Conservation (phyloP, 2,888 invertebrate genomes). For the Eilema sororculum region DNA sequence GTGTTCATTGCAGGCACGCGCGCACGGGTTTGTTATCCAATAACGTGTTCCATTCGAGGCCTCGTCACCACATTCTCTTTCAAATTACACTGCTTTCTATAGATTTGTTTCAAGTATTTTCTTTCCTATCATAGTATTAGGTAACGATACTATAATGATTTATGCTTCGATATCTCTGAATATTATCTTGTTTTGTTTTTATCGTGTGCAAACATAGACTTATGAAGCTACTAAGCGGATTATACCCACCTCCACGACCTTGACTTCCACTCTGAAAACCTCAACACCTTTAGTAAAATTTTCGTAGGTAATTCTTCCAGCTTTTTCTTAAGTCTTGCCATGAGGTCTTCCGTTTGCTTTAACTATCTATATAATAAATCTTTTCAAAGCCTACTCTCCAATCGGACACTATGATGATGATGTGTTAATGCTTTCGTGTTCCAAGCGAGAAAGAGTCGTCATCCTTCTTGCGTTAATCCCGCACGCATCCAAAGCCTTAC, state of each 20-base stretch:
- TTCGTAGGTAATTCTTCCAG: constrained; percentile 4
- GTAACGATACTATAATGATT: neutral
- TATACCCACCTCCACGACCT: neutral
- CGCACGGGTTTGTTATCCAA: no score
- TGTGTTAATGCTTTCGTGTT: no score
- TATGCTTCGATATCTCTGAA: neutral
- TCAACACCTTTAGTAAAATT: neutral
- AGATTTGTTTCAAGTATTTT: neutral
- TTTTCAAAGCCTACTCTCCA: no score
- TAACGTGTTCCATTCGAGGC: no score
- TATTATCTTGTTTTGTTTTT: constrained; percentile 4
- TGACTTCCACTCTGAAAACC: neutral
- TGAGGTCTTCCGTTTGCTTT: no score
- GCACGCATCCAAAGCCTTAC: no score
- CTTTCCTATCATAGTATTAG: neutral
- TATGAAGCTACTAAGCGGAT: neutral
- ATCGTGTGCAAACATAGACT: neutral
- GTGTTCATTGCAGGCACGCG: no score
- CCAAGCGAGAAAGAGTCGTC: no score
- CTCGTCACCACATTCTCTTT: no score
- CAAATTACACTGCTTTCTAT: neutral
- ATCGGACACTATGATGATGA: no score
- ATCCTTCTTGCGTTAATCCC: no score
- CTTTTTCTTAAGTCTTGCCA: neutral
- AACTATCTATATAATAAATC: no score